These are phyloP conservation scores for Microcebus griseorufus DNA, from an alignment of 2,113 vertebrate genomes.

Conservation along the genomic window DNA sequence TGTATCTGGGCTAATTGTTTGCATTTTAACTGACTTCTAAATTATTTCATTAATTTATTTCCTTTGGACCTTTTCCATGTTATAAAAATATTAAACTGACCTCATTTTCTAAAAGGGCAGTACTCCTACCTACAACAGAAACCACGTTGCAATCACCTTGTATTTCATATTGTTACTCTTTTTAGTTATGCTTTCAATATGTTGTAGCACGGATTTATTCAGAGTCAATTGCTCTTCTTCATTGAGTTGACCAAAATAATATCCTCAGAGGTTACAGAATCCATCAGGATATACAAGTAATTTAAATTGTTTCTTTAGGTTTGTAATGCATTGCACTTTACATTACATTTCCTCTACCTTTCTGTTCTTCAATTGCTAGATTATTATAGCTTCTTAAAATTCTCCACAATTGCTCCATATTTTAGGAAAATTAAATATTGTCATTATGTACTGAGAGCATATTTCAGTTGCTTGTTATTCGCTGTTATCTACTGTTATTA, in stretches of 20 bases:
- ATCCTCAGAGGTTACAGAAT: conserved; percentile 42
- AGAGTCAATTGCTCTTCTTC: conserved; percentile 2
- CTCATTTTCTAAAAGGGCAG: background rate
- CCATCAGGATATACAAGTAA: background rate
- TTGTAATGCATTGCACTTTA: conserved; percentile 61
- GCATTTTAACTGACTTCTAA: conserved; percentile 12
- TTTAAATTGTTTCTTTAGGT: conserved; percentile 73
- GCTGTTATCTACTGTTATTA: conserved; percentile 77
- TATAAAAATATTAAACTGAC: conserved; percentile 58
- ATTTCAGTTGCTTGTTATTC: conserved; percentile 79
- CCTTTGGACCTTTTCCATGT: background rate
- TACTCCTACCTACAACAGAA: background rate
- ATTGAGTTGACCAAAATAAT: background rate
- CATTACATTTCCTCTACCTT: conserved; percentile 61
- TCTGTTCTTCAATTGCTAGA: conserved; percentile 71
- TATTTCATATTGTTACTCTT: conserved; percentile 47
- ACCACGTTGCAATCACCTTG: background rate
- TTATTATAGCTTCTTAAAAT: conserved; percentile 73
- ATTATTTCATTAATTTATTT: conserved; percentile 57
- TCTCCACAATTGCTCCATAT: conserved; percentile 60
- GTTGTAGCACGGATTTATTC: conserved; percentile 15
- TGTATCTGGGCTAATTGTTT: background rate
- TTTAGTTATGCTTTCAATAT: conserved; percentile 20
- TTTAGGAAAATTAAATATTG: conserved; percentile 77
- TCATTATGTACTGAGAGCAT: conserved; percentile 75